Evolutionary conservation across 2,113 vertebrate species (phyloP).

Genomic region (Dicrurus megarhynchus): DNA sequence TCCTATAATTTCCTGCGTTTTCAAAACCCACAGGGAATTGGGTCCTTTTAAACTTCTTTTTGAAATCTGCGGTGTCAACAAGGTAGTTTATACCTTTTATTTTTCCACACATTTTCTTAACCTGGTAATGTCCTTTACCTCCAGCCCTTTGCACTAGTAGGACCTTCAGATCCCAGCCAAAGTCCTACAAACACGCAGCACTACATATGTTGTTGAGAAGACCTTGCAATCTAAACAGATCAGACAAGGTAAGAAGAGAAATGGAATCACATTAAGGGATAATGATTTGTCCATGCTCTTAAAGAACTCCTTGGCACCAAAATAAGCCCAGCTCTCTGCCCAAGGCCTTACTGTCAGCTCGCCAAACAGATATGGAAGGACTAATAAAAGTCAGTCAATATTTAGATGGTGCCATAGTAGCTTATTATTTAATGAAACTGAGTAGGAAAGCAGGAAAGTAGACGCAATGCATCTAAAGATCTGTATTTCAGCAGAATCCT

Average conservation of each 20-base stretch:
- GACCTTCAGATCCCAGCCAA: not conserved
- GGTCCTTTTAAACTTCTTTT: not conserved
- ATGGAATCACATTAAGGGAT: slow-evolving; percentile 50
- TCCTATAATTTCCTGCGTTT: not conserved
- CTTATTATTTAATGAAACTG: slow-evolving; percentile 60
- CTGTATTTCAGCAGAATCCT: slow-evolving; percentile 49
- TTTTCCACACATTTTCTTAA: not conserved
- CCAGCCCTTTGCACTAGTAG: not conserved
- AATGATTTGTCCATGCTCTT: slow-evolving; percentile 52
- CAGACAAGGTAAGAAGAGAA: slow-evolving; percentile 40
- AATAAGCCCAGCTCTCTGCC: slow-evolving; percentile 8
- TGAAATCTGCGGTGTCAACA: not conserved
- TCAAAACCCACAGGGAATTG: not conserved
- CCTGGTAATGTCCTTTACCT: not conserved
- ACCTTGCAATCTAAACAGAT: slow-evolving; percentile 37
- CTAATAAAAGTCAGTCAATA: slow-evolving; percentile 60
- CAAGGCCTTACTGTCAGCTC: slow-evolving; percentile 12
- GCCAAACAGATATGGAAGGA: slow-evolving; percentile 54
- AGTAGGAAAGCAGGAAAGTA: not conserved
- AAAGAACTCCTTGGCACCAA: slow-evolving; percentile 45
- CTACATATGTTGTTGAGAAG: slow-evolving; percentile 7
- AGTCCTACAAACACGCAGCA: not conserved
- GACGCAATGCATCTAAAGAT: not conserved
- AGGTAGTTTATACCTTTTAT: not conserved
- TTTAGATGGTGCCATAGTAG: slow-evolving; percentile 46